phyloP scores from a whole-genome alignment of 2,797 vertebrate genomes.

The Bucorvus abyssinicus region DNA sequence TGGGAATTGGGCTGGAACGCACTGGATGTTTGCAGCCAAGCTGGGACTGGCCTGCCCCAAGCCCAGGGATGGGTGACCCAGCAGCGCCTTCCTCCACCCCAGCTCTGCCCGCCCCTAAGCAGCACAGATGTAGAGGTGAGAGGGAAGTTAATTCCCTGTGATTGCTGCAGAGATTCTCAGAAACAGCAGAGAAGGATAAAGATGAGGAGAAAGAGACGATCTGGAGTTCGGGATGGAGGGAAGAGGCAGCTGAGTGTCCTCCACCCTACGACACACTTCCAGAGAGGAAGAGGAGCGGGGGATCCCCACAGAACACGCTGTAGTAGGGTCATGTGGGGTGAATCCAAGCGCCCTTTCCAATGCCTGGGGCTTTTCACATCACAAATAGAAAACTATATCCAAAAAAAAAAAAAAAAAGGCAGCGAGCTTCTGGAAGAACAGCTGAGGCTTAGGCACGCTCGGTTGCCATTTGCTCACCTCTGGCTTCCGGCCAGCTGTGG shows the following conservation, averaged over 20 bases:
- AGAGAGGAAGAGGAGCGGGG: not conserved
- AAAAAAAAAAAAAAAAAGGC: not conserved
- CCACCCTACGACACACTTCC: not conserved
- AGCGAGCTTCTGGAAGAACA: slow-evolving; percentile 39
- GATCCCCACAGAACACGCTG: not conserved
- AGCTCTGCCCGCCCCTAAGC: not conserved
- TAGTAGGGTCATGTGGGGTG: not conserved
- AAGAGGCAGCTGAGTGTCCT: not conserved
- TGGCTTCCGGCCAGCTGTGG: slow-evolving; percentile 16
- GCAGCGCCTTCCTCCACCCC: not conserved
- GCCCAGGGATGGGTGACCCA: not conserved
- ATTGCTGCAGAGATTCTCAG: not conserved
- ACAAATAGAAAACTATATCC: not conserved
- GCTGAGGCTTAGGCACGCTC: slow-evolving; percentile 32
- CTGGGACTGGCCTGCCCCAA: not conserved
- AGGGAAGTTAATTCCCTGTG: not conserved
- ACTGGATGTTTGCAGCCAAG: not conserved
- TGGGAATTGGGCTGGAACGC: not conserved
- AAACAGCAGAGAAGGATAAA: not conserved
- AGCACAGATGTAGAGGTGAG: not conserved
- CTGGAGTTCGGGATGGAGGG: not conserved
- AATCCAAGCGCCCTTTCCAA: not conserved
- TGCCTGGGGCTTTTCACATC: not conserved
- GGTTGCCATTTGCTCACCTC: slow-evolving; percentile 32
- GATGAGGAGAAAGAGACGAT: not conserved